Evolutionary conservation across 2,113 vertebrate genomes (phyloP).

Genomic region (Ammodytes dubius): DNA sequence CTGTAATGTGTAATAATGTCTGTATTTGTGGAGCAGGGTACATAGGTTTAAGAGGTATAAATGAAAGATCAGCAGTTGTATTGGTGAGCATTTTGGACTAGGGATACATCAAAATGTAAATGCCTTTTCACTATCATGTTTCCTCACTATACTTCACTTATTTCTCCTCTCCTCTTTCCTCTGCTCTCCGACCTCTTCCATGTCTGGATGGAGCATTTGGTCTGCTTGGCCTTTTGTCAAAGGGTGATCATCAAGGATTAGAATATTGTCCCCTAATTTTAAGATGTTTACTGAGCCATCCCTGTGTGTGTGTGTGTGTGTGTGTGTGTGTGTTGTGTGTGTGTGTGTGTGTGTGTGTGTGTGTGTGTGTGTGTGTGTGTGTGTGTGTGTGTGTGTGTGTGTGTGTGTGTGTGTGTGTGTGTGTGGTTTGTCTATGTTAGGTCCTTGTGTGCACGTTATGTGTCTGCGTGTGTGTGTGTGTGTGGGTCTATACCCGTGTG

Average conservation of each 20-base stretch:
- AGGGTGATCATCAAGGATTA: conserved; percentile 27
- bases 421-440: conserved; percentile 5
- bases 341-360: no score
- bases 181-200: background rate
- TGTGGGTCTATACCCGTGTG: conserved; percentile 10
- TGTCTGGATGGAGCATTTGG: conserved; percentile 31
- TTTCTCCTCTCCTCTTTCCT: background rate
- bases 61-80: conserved; percentile 40
- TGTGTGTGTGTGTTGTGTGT: background rate
- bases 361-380: background rate
- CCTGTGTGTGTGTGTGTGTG: background rate
- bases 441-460: conserved; percentile 11
- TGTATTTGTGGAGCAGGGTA: conserved; percentile 32
- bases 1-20: conserved; percentile 32
- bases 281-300: conserved; percentile 43
- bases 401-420: background rate
- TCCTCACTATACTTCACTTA: background rate
- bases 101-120: conserved; percentile 12
- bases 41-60: conserved; percentile 27
- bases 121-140: background rate
- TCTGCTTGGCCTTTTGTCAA: conserved; percentile 36
- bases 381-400: conserved; percentile 1
- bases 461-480: conserved; percentile 12
- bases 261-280: conserved; percentile 42
- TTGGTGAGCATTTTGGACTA: background rate